These are phyloP conservation scores for Caenorhabditis plicata DNA, from an alignment of 2,888 invertebrate species.

Conservation along the genomic window DNA sequence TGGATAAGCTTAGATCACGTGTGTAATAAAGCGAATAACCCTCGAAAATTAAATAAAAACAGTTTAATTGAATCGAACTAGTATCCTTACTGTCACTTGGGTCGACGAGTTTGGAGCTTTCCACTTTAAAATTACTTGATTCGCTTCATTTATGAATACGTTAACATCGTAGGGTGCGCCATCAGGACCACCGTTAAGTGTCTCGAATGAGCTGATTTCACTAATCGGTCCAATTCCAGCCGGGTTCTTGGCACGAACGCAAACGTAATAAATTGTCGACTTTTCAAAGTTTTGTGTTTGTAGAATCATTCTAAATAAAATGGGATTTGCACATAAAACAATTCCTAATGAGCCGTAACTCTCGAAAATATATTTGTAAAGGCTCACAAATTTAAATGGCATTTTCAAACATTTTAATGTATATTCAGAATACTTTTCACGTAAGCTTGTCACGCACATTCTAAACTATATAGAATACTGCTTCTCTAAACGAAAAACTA, in stretches of 20 bases:
- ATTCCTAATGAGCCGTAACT: no score
- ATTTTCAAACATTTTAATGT: no score
- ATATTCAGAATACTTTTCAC: no score
- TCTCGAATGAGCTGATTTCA: slow-evolving; percentile 23
- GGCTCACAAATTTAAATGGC: no score
- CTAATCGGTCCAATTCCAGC: slow-evolving; percentile 40
- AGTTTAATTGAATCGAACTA: background rate
- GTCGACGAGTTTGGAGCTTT: slow-evolving; percentile 32
- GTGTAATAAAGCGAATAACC: slow-evolving; percentile 44
- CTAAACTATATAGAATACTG: no score
- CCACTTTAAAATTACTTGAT: slow-evolving; percentile 41
- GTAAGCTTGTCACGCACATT: no score
- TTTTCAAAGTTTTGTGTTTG: slow-evolving; percentile 34
- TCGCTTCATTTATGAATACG: slow-evolving; percentile 45
- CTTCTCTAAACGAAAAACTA: no score
- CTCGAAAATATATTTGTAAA: no score
- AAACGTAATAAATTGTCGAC: slow-evolving; percentile 32
- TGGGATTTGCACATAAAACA: no score
- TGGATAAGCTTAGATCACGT: slow-evolving; percentile 36
- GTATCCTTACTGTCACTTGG: slow-evolving; percentile 25
- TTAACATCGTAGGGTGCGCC: slow-evolving; percentile 24
- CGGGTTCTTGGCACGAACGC: slow-evolving; percentile 36
- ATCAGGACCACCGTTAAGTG: slow-evolving; percentile 45
- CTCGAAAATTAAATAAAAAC: slow-evolving; percentile 16
- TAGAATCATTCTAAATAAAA: slow-evolving; percentile 14